Evolutionary conservation across 2,888 invertebrate genomes (phyloP).

Genomic region (Torymus aiolomorphi): DNA sequence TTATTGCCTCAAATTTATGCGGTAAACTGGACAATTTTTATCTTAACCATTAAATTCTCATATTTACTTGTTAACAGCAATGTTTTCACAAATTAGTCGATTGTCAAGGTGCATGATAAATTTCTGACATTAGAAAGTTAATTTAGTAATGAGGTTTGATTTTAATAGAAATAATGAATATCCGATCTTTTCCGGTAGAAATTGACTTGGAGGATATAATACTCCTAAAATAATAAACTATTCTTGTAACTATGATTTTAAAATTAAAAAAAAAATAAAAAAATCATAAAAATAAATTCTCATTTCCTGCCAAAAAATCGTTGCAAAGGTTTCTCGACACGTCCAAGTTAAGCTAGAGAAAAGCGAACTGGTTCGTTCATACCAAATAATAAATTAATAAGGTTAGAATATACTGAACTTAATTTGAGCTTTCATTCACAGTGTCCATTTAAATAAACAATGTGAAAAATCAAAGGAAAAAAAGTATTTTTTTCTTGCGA

Average conservation of each 20-base stretch:
- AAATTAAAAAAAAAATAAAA: constrained; percentile 12
- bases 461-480: constrained; percentile 37
- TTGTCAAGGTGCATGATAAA: constrained; percentile 5
- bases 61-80: no score
- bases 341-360: constrained; percentile 46
- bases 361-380: constrained; percentile 47
- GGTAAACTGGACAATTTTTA: constrained; percentile 32
- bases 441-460: constrained; percentile 49
- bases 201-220: constrained; percentile 26
- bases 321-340: constrained; percentile 48
- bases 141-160: constrained; percentile 1
- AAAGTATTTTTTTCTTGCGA: constrained; percentile 39
- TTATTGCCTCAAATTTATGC: neutral
- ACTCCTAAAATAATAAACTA: constrained; percentile 12
- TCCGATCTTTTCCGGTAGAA: constrained; percentile 5
- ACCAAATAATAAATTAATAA: constrained; percentile 54
- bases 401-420: constrained; percentile 40
- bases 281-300: constrained; percentile 34
- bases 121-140: constrained; percentile 5
- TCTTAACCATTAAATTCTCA: neutral
- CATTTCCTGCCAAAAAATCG: constrained; percentile 53
- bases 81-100: no score
- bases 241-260: constrained; percentile 27
- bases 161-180: no score
- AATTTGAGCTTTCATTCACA: constrained; percentile 50